These are phyloP conservation scores for Hypercompe scribonia DNA, from an alignment of 2,888 invertebrate genomes.

Conservation along the genomic window DNA sequence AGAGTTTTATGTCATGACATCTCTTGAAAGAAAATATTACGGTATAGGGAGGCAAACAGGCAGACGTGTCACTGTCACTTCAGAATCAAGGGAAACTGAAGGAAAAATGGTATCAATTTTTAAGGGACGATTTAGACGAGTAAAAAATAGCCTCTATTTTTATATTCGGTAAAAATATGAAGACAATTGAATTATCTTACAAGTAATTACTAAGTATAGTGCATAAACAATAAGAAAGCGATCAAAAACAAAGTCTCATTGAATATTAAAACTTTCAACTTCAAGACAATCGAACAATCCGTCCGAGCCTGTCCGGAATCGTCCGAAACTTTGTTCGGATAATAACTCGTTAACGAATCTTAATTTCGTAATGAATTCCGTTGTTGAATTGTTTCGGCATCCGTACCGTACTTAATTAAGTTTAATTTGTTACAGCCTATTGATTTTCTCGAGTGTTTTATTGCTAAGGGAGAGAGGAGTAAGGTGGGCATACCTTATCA, in stretches of 20 bases:
- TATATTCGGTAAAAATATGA: not conserved
- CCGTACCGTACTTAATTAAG: conserved; percentile 53
- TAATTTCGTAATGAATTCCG: conserved; percentile 57
- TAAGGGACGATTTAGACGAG: too few species aligned
- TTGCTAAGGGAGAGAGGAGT: conserved; percentile 15
- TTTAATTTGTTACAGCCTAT: conserved; percentile 49
- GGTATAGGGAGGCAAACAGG: too few species aligned
- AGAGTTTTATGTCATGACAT: too few species aligned
- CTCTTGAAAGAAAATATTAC: too few species aligned
- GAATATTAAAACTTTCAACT: conserved; percentile 18
- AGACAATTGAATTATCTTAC: not conserved
- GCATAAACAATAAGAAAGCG: conserved; percentile 4
- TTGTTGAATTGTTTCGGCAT: conserved; percentile 49
- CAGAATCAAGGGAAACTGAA: too few species aligned
- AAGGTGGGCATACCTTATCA: not conserved
- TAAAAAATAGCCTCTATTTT: not conserved
- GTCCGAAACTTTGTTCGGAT: conserved; percentile 29
- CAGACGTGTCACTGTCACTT: too few species aligned
- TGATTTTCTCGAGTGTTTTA: conserved; percentile 45
- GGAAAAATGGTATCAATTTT: too few species aligned
- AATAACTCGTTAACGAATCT: conserved; percentile 57
- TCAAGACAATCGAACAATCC: conserved; percentile 22
- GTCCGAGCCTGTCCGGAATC: conserved; percentile 17
- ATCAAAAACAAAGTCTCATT: conserved; percentile 9
- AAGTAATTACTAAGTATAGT: not conserved